Evolutionary conservation across 2,797 vertebrate species (phyloP), one percentile per base, ranked within the genome.

Genomic region (Leptodactylus fallax): DNA sequence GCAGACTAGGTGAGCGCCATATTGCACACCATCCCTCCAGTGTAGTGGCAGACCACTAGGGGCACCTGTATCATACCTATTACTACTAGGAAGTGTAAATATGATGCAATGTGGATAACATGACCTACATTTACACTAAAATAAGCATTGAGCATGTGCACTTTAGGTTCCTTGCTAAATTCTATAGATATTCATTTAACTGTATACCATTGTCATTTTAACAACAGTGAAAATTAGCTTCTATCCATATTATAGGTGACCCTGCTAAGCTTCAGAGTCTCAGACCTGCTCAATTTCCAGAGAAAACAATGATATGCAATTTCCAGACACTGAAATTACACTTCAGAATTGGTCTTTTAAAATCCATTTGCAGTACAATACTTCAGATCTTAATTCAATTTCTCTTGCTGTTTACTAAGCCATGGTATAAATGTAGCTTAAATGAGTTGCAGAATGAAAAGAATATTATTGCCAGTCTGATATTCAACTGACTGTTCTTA

Each of bases 301-400:
- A 51, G 45, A 6, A 49, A 74, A 74, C 27, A 25, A 5, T 19
- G 17, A 49, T 77, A 23, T 77, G 74, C 12, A 53, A 27, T 67
- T 11, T 60, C 16, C 21, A 60, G 36, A 60, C 23, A 79, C 55
- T 79, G 9, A 58, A 79, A 60, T 60, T 60, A 61, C 19, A 19
- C 1, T 79, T 79, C 19, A 60, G 25, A 79, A 60, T 79, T 79
- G 56, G 55, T 45, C 78, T 79, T 58, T 79, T 60, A 79, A 60
- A 79, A 58, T 61, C 19, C 13, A 55, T 23, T 56, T 55, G 12
- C 51, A 56, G 51, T 56, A 49, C 19, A 49, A 36, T 77, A 45
- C n/a, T 53, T 53, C 74, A 53, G 0, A 19, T 79, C n/a, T 60
- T 60, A 60, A 21, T 79, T 45, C 16, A 45, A 60, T 45, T 36